Evolutionary conservation across 2,113 vertebrate species (phyloP).

Genomic region (Takifugu bimaculatus): DNA sequence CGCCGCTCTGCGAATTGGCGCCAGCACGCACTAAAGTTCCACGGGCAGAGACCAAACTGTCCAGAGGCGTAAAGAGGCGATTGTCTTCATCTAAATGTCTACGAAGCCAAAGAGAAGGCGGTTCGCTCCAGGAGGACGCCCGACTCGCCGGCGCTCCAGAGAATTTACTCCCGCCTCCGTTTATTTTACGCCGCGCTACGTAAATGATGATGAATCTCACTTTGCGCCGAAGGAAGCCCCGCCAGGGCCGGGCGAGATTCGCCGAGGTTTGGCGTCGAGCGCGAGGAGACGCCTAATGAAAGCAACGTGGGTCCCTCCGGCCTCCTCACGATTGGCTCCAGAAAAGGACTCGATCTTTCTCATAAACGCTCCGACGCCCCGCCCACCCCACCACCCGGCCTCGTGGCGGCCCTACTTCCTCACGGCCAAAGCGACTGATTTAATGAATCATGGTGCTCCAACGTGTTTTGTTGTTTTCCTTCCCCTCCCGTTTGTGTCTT

Average conservation of each 20-base stretch:
- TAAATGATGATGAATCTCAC: constrained; percentile 76
- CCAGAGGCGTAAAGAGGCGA: constrained; percentile 29
- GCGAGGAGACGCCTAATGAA: constrained; percentile 55
- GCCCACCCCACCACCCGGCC: constrained; percentile 22
- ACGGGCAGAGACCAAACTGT: constrained; percentile 19
- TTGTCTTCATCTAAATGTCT: constrained; percentile 58
- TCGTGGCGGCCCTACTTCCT: constrained; percentile 48
- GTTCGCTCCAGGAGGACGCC: constrained; percentile 54
- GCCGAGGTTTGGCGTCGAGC: constrained; percentile 49
- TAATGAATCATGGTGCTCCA: constrained; percentile 77
- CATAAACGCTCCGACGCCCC: constrained; percentile 46
- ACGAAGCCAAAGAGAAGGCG: constrained; percentile 70
- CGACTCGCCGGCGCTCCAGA: constrained; percentile 55
- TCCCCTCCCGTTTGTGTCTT: constrained; percentile 57
- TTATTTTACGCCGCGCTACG: constrained; percentile 58
- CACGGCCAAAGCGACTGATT: constrained; percentile 69
- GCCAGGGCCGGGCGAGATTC: constrained; percentile 42
- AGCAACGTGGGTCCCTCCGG: constrained; percentile 48
- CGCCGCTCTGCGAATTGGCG: constrained; percentile 48
- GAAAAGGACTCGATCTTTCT: constrained; percentile 49
- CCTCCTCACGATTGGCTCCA: constrained; percentile 51
- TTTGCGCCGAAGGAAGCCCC: constrained; percentile 63
- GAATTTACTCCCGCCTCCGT: constrained; percentile 58
- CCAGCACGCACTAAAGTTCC: constrained; percentile 18
- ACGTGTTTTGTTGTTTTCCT: constrained; percentile 50